A percentile compares a stretch with the other conserved stretches of the same genome.
phyloP scores from a whole-genome alignment of 2,888 invertebrate species.

The Rhamnusium bicolor region DNA sequence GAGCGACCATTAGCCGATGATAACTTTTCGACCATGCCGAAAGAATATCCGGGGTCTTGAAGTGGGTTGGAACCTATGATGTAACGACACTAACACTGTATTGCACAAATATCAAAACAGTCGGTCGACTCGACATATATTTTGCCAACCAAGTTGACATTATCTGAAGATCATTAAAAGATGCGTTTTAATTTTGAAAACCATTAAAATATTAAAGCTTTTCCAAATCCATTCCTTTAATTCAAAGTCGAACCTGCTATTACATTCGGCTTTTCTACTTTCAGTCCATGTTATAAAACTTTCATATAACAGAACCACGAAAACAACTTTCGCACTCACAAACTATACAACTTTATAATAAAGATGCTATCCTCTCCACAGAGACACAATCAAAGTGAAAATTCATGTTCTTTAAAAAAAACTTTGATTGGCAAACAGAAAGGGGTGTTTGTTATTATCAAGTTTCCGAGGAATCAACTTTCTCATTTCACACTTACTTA shows the following conservation, averaged over 20 bases:
- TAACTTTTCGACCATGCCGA: too few relatives aligned
- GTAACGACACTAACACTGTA: too few relatives aligned
- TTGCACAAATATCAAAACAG: too few relatives aligned
- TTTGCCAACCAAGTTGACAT: too few relatives aligned
- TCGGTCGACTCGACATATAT: too few relatives aligned
- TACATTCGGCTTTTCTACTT: background rate
- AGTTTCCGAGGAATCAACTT: slow-evolving; percentile 35
- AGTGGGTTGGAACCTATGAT: too few relatives aligned
- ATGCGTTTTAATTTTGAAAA: background rate
- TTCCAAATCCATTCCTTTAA: background rate
- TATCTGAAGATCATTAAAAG: too few relatives aligned
- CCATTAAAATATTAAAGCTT: background rate
- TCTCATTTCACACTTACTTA: slow-evolving; percentile 44
- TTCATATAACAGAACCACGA: background rate
- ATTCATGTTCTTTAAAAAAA: slow-evolving; percentile 31
- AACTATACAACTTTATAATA: background rate
- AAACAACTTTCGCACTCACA: background rate
- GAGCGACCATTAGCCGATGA: too few relatives aligned
- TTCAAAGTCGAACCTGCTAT: background rate
- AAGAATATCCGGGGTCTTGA: too few relatives aligned
- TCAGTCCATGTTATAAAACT: background rate
- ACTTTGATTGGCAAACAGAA: slow-evolving; percentile 42
- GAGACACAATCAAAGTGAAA: slow-evolving; percentile 36
- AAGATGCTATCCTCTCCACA: slow-evolving; percentile 21
- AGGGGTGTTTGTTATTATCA: slow-evolving; percentile 38